Evolutionary conservation across 1,140 invertebrate species (phyloP), one percentile per base, ranked within the genome.

Genomic region (Hycleus phaleratus): DNA sequence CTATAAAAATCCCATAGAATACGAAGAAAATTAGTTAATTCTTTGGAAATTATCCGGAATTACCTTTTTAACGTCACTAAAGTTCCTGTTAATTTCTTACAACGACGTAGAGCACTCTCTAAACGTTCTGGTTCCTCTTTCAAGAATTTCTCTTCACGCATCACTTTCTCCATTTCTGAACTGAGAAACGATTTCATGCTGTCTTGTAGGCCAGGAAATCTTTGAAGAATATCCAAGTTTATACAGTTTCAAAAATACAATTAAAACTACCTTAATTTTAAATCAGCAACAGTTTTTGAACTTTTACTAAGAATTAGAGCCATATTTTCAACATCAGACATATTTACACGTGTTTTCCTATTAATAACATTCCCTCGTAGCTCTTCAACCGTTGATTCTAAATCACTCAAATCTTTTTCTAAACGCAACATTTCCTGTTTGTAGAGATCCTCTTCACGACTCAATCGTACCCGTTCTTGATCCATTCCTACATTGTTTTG

Each of bases 41-140:
- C 6, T 4, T 42, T 42, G 3, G 9, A 42, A 42, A 42, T 42
- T 10, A 45, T 43, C 43, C 2, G 39, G 4, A 24, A 46, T 9
- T 82, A 97, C 95, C 94, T 88, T 84, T 97, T 97, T 18, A 98
- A 78, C 46, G 94, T 97, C 44, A 97, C 94, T 60, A 98, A 79
- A 40, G 94, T 97, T 57, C 93, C 93, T 6, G 95, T 97, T 9
- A 98, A 77, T 73, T 97, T 97, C 77, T 97, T 97, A 79, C 95
- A 97, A 56, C 93, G 82, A 65, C 90, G 84, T 49, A 97, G 75
- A 43, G 92, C 91, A 62, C 85, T 89, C 70, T 98, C 95, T 40
- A 98, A 73, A 58, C 91, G 80, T 70, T 95, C 91, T 0, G 95
- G 94, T 73, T 97, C 93, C 72, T 97, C 93, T 74, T 95, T 95